phyloP scores from a whole-genome alignment of 2,113 vertebrate species.

The Tragelaphus strepsiceros region DNA sequence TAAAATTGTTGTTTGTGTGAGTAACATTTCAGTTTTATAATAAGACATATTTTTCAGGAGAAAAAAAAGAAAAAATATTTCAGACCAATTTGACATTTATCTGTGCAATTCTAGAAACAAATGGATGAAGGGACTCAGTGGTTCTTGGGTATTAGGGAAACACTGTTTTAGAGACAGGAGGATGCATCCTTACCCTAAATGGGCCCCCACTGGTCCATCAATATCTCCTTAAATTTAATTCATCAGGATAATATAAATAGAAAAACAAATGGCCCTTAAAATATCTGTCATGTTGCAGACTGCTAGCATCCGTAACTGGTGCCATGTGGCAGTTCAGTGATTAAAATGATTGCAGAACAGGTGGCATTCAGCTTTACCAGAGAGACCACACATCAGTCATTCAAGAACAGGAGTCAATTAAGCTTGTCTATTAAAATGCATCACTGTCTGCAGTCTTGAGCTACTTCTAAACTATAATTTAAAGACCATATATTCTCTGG shows the following conservation, averaged over 20 bases:
- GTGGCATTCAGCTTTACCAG: constrained; percentile 66
- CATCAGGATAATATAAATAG: constrained; percentile 56
- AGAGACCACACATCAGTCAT: constrained; percentile 69
- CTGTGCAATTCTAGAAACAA: background rate
- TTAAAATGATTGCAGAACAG: constrained; percentile 76
- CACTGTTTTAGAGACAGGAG: background rate
- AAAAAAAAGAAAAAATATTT: background rate
- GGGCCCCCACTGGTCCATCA: background rate
- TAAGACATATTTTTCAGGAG: background rate
- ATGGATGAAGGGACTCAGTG: background rate
- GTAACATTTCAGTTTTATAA: constrained; percentile 33
- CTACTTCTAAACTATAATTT: constrained; percentile 38
- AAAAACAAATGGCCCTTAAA: constrained; percentile 68
- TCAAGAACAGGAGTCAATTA: constrained; percentile 72
- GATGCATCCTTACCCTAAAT: background rate
- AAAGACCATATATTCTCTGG: background rate
- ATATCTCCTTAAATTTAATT: constrained; percentile 52
- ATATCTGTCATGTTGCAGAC: constrained; percentile 67
- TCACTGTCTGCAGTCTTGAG: constrained; percentile 25
- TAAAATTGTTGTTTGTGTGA: constrained; percentile 50
- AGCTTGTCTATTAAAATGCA: constrained; percentile 62
- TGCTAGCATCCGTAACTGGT: constrained; percentile 50
- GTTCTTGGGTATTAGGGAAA: background rate
- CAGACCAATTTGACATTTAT: constrained; percentile 4
- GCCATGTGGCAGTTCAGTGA: constrained; percentile 58